Conservation (phyloP, 2,113 vertebrate species). For the Nettapus auritus region DNA sequence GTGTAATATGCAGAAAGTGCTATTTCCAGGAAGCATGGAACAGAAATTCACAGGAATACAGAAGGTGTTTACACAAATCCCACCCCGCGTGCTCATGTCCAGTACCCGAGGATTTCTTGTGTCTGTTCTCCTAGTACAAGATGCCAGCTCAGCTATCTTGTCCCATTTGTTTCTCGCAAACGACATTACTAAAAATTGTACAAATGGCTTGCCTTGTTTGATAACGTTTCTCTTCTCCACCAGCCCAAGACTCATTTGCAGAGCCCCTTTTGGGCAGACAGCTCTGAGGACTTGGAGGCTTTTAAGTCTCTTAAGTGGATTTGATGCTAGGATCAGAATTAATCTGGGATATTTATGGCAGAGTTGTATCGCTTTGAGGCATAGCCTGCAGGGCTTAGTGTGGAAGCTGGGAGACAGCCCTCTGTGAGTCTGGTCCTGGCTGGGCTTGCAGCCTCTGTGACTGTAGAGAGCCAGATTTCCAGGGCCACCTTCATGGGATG, state of each 20-base stretch:
- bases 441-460: background rate
- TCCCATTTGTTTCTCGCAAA: constrained; percentile 48
- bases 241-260: constrained; percentile 37
- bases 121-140: background rate
- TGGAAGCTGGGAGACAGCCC: constrained; percentile 1
- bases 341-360: constrained; percentile 81
- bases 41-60: background rate
- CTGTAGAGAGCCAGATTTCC: background rate
- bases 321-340: constrained; percentile 75
- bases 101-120: background rate
- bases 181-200: constrained; percentile 49
- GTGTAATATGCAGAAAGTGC: background rate
- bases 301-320: constrained; percentile 78
- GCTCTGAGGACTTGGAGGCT: constrained; percentile 51
- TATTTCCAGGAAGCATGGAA: background rate
- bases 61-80: background rate
- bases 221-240: constrained; percentile 19
- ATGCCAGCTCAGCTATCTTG: background rate
- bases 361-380: constrained; percentile 59
- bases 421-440: background rate
- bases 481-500: background rate
- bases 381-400: constrained; percentile 14
- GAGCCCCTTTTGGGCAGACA: constrained; percentile 38
- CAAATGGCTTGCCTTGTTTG: constrained; percentile 52
- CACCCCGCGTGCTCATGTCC: background rate